phyloP scores from a whole-genome alignment of 2,888 invertebrate species.

The Chymomyza procnemis region DNA sequence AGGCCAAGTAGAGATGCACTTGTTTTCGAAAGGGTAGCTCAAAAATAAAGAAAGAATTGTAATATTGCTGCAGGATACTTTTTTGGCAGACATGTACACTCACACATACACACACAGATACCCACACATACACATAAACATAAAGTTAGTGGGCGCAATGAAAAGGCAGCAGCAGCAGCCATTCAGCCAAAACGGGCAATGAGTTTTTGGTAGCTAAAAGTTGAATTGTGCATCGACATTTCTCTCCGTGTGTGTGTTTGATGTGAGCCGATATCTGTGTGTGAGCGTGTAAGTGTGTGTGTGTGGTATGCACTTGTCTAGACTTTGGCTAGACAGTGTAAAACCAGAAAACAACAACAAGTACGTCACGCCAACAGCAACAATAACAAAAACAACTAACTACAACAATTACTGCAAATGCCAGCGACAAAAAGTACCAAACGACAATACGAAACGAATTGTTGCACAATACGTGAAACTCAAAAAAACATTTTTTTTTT shows the following conservation, averaged over 20 bases:
- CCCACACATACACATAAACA: constrained; percentile 25
- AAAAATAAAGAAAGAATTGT: constrained; percentile 16
- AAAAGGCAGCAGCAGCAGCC: background rate
- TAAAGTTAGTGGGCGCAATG: background rate
- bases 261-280: too few relatives aligned
- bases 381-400: constrained; percentile 26
- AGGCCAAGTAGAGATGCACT: too few relatives aligned
- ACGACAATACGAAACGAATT: constrained; percentile 63
- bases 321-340: constrained; percentile 78
- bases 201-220: constrained; percentile 69
- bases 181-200: constrained; percentile 53
- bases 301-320: constrained; percentile 76
- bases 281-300: constrained; percentile 46
- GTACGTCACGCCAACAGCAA: constrained; percentile 43
- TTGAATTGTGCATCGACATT: constrained; percentile 71
- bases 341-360: constrained; percentile 68
- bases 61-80: constrained; percentile 67
- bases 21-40: constrained; percentile 21
- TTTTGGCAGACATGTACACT: constrained; percentile 28
- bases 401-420: constrained; percentile 52
- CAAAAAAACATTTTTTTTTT: background rate
- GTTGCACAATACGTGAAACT: constrained; percentile 60
- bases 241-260: constrained; percentile 36
- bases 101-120: constrained; percentile 18
- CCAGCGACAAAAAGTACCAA: constrained; percentile 39